A percentile compares a stretch with the other conserved stretches of the same genome.
These are phyloP conservation scores for Gyrodactylus bullatarudis DNA, from an alignment of 1,140 invertebrate species.

Conservation along the genomic window DNA sequence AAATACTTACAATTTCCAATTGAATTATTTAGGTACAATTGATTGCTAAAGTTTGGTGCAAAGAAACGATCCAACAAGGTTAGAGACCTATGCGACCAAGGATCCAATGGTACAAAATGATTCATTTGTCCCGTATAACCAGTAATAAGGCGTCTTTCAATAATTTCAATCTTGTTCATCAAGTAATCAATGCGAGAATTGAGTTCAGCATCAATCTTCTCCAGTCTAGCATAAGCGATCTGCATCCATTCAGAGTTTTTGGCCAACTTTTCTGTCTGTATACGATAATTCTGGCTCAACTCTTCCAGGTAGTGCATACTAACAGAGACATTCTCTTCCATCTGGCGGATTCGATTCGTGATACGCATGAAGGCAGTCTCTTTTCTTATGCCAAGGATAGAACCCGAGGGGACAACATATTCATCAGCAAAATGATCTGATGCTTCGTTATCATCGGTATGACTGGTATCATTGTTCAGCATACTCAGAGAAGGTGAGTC, in stretches of 20 bases:
- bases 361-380: conserved; percentile 2
- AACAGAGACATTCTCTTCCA: conserved; percentile 2
- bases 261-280: neutral
- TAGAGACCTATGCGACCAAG: neutral
- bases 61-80: neutral
- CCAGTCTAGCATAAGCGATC: neutral
- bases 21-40: neutral
- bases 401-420: neutral
- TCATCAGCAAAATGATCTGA: neutral
- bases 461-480: neutral
- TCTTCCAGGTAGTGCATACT: conserved; percentile 4
- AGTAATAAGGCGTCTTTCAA: neutral
- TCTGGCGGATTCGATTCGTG: neutral
- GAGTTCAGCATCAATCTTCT: neutral
- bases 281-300: neutral
- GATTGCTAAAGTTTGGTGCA: neutral
- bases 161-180: neutral
- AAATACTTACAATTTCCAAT: neutral
- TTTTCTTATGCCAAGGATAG: neutral
- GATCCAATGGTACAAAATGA: neutral
- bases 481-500: neutral
- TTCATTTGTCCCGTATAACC: neutral
- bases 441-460: neutral
- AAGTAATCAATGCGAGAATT: neutral
- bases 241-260: neutral